Base-by-base conservation (phyloP, 2,888 invertebrate species). In the Atethmia centrago region DNA sequence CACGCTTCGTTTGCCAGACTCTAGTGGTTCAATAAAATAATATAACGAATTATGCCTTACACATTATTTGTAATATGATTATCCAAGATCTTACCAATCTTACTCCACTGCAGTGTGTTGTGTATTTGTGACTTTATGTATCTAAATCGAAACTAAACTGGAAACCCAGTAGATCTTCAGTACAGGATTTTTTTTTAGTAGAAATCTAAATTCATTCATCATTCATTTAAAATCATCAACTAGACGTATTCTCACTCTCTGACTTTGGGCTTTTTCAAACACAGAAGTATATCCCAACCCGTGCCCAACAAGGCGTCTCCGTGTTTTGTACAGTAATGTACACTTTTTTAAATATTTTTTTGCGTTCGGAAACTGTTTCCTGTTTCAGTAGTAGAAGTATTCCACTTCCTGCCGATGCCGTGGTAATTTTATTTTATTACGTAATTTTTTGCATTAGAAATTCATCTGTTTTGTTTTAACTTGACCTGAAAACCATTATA, bases 291-390 rank as follows among this genome's bases (percentile, higher is more conserved):
- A n/a, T n/a, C n/a, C n/a, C n/a, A n/a, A n/a, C n/a, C n/a, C n/a
- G n/a, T n/a, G n/a, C n/a, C n/a, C n/a, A n/a, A n/a, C 21, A 9
- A 51, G 4, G n/a, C 4, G n/a, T 51, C n/a, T 51, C 21, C 51
- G 51, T n/a, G n/a, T 10, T 53, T 25, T n/a, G n/a, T n/a, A n/a
- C n/a, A n/a, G n/a, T n/a, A n/a, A n/a, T 53, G 7, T 53, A 7
- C 14, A 19, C 42, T 40, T 16, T 36, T 61, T 61, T 7, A 2
- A 21, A 2, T 49, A 21, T 28, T 69, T 42, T 42, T 25, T 47
- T 12, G 36, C 42, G 70, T 71, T 71, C 71, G 19, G 71, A 70
- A 71, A 71, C 45, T 28, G 19, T 42, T 47, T 36, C 10, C 45
- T 28, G 19, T 42, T 47, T 36, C 10, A n/a, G 1, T 42, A 31